phyloP scores from a whole-genome alignment of 1,140 invertebrate species.

The Eumaeus atala region DNA sequence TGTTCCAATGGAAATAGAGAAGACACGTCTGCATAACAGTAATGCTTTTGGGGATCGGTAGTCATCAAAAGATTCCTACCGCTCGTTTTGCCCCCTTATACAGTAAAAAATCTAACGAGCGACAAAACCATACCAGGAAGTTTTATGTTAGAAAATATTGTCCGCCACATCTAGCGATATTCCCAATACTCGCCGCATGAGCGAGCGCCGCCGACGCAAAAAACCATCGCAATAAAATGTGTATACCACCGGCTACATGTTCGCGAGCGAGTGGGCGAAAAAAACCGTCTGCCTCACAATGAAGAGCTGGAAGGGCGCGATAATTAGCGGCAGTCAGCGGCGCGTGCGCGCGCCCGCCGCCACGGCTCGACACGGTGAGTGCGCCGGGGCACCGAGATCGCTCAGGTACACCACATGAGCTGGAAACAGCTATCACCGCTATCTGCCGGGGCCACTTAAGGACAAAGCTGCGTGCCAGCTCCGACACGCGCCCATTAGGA shows the following conservation, averaged over 20 bases:
- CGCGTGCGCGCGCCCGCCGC: constrained; percentile 48
- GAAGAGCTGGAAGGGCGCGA: constrained; percentile 54
- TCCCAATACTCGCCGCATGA: constrained; percentile 1
- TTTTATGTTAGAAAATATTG: not conserved
- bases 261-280: constrained; percentile 22
- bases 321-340: constrained; percentile 49
- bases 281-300: constrained; percentile 50
- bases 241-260: not conserved
- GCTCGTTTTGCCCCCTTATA: too few relatives aligned
- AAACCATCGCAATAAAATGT: constrained; percentile 23
- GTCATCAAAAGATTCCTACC: too few relatives aligned
- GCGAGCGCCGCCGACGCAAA: not conserved
- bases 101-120: too few relatives aligned
- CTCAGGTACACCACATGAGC: too few relatives aligned
- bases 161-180: constrained; percentile 4
- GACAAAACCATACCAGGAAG: not conserved
- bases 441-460: too few relatives aligned
- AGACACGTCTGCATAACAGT: too few relatives aligned
- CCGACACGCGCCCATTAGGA: too few relatives aligned
- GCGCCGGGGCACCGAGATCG: too few relatives aligned
- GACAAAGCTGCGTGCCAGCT: too few relatives aligned
- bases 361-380: constrained; percentile 10
- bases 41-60: too few relatives aligned
- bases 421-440: too few relatives aligned
- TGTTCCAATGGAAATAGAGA: too few relatives aligned